Base-by-base conservation (phyloP, 2,888 invertebrate species). In the Drosophila atripex region DNA sequence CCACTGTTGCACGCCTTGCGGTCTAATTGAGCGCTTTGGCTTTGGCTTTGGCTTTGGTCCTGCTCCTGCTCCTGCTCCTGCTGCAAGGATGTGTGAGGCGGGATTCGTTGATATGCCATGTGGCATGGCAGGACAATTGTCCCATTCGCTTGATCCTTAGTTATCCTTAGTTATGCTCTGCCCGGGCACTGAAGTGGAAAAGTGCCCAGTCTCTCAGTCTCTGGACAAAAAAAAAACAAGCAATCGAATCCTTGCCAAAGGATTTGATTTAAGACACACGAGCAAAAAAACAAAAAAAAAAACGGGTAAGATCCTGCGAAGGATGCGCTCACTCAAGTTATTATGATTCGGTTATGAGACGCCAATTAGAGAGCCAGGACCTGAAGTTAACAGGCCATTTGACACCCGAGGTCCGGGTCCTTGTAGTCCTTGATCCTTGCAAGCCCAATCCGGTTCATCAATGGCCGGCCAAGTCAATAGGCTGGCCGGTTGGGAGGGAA, bases 1-100 rank as follows among this genome's bases (percentile, higher is more conserved):
- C 11, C 57, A 16, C 3, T 23, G 28, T 11, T 35, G 23, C 71
- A 25, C 25, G 69, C 35, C 49, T 53, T 59, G 59, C 32, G 35
- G 71, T 72, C 70, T 70, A 72, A 72, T 70, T 70, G 70, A 70
- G 54, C 73, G 73, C 69, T 53, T 53, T 52, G 66, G 60, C 54
- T 69, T 61, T 65, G 61, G 73, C 66, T 58, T 64, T 76, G n/a
- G n/a, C n/a, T n/a, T n/a, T n/a, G n/a, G n/a, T n/a, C 28, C 21
- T 21, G 60, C 59, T 28, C 41, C 43, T 35, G 28, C 35, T 16
- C 8, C 52, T 16, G 3, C 18, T 1, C 12, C 5, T 2, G 3
- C 28, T 2, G 41, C 9, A 9, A 12, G 30, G 23, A 21, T 8
- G 16, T 41, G 12, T 11, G 1, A n/a, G 18, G 21, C 11, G 32